phyloP scores from a whole-genome alignment of 2,113 vertebrate genomes.

The Nematolebias whitei region DNA sequence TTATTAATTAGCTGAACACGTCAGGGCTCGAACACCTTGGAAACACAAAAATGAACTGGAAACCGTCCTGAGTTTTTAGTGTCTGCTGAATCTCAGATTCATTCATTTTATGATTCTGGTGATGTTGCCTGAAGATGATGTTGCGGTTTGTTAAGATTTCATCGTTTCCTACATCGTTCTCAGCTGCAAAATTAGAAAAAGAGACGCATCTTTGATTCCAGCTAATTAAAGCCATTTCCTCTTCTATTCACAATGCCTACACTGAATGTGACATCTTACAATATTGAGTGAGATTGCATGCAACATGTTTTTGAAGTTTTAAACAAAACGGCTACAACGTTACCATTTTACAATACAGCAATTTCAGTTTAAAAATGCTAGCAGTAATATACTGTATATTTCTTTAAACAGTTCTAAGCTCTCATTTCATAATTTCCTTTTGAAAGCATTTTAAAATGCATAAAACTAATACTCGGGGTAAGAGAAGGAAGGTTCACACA shows the following conservation, averaged over 20 bases:
- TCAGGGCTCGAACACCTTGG: slow-evolving; percentile 28
- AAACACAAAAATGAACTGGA: slow-evolving; percentile 20
- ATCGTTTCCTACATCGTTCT: slow-evolving; percentile 23
- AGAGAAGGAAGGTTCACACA: slow-evolving; percentile 30
- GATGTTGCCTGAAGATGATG: slow-evolving; percentile 24
- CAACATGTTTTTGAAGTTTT: too few species aligned
- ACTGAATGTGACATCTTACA: too few species aligned
- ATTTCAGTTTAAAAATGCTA: not conserved
- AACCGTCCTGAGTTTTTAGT: slow-evolving; percentile 16
- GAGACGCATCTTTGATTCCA: slow-evolving; percentile 16
- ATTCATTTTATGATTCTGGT: slow-evolving; percentile 15
- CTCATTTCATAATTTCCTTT: not conserved
- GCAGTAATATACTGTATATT: too few species aligned
- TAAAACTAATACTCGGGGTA: slow-evolving; percentile 27
- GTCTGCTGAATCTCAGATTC: slow-evolving; percentile 9
- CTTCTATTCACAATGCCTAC: too few species aligned
- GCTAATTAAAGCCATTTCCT: not conserved
- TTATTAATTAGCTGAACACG: slow-evolving; percentile 32
- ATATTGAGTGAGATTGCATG: too few species aligned
- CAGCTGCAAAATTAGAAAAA: slow-evolving; percentile 3
- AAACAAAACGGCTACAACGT: too few species aligned
- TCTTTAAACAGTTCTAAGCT: too few species aligned
- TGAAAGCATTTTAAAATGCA: slow-evolving; percentile 23
- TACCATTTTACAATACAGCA: too few species aligned
- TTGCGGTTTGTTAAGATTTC: slow-evolving; percentile 24